These are phyloP conservation scores for Nudaria mundana DNA, from an alignment of 2,888 invertebrate genomes.

Conservation along the genomic window DNA sequence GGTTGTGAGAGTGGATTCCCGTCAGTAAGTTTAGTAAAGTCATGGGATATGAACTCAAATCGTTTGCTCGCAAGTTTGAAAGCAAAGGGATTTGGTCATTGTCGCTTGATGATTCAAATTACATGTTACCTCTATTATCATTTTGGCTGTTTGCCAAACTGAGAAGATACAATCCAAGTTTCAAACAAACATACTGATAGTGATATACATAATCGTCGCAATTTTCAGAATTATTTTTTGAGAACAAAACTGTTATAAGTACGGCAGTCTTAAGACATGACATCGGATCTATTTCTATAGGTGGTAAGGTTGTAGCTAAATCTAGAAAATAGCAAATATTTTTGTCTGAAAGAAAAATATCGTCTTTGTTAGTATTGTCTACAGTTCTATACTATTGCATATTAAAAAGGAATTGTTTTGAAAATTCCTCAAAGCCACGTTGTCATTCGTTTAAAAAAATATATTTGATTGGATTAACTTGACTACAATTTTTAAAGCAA, in stretches of 20 bases:
- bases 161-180: slow-evolving; percentile 56
- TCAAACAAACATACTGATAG: slow-evolving; percentile 61
- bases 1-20: too few species aligned
- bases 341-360: slow-evolving; percentile 45
- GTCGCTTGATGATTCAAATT: neutral
- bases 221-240: slow-evolving; percentile 44
- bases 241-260: slow-evolving; percentile 56
- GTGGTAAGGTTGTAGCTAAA: slow-evolving; percentile 50
- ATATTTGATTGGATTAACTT: too few species aligned
- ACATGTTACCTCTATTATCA: slow-evolving; percentile 57
- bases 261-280: slow-evolving; percentile 56
- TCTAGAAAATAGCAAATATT: slow-evolving; percentile 64
- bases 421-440: too few species aligned
- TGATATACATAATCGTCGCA: slow-evolving; percentile 33
- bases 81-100: too few species aligned
- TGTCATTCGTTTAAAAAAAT: too few species aligned
- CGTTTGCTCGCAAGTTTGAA: too few species aligned
- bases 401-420: neutral
- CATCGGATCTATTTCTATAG: slow-evolving; percentile 47
- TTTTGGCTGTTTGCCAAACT: slow-evolving; percentile 51
- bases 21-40: too few species aligned
- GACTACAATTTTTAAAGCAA: too few species aligned
- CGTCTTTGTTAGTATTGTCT: too few species aligned
- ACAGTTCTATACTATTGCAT: too few species aligned
- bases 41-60: too few species aligned